These are phyloP conservation scores for Saxidomus purpurata DNA, from an alignment of 1,140 invertebrate genomes.

Conservation along the genomic window DNA sequence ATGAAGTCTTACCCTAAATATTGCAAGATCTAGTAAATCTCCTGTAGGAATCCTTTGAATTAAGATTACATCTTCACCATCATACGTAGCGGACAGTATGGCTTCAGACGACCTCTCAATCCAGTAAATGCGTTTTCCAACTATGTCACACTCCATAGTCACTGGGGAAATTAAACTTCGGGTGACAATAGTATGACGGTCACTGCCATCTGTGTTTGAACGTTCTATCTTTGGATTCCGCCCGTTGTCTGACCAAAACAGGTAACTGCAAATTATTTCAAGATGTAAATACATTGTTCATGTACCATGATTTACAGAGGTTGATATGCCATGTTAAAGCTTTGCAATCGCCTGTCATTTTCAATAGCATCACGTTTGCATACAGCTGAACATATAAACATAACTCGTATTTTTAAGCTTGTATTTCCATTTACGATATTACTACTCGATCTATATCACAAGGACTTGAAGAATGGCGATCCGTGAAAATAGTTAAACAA, in stretches of 20 bases:
- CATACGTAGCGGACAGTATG: neutral
- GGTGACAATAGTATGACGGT: constrained; percentile 9
- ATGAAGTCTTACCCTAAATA: constrained; percentile 50
- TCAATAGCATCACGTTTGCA: no score
- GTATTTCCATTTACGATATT: no score
- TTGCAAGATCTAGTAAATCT: constrained; percentile 11
- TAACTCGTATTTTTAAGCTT: no score
- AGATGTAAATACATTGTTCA: no score
- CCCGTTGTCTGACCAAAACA: constrained; percentile 52
- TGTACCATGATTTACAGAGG: no score
- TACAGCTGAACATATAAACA: no score
- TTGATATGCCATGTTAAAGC: no score
- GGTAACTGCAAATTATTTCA: neutral
- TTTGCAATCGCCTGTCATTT: no score
- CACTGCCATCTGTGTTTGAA: neutral
- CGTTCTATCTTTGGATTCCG: constrained; percentile 33
- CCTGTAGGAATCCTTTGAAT: neutral
- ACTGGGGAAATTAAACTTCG: neutral
- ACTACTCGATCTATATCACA: no score
- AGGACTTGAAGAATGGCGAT: no score
- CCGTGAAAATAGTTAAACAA: no score
- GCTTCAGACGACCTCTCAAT: neutral
- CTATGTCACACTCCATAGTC: neutral
- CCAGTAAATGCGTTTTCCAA: constrained; percentile 24
- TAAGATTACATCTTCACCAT: neutral